These are phyloP conservation scores for Chrysomallon squamiferum DNA, from an alignment of 1,140 invertebrate genomes.

Conservation along the genomic window DNA sequence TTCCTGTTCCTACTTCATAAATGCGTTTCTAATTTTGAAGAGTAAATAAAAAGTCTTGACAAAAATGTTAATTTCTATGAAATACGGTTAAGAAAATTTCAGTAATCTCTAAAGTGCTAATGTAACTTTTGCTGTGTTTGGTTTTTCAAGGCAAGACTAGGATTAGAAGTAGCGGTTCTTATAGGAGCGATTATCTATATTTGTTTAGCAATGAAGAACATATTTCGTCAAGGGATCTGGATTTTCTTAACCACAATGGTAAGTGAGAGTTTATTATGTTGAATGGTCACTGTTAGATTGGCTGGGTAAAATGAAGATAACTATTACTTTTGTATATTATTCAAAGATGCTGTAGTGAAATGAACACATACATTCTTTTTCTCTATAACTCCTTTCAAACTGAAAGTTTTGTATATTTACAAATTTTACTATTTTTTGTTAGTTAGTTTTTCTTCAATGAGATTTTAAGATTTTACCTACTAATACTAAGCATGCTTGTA, in stretches of 20 bases:
- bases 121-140: slow-evolving; percentile 2
- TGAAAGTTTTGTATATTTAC: too few relatives aligned
- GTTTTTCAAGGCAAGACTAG: slow-evolving; percentile 50
- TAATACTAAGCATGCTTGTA: too few relatives aligned
- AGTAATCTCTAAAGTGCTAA: too few relatives aligned
- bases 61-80: too few relatives aligned
- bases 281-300: neutral
- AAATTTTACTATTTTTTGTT: too few relatives aligned
- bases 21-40: too few relatives aligned
- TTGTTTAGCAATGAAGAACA: slow-evolving; percentile 58
- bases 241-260: slow-evolving; percentile 61
- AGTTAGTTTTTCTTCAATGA: too few relatives aligned
- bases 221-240: slow-evolving; percentile 58
- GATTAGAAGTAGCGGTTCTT: slow-evolving; percentile 53
- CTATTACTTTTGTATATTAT: neutral
- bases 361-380: neutral
- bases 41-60: too few relatives aligned
- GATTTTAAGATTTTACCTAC: too few relatives aligned
- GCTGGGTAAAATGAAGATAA: neutral
- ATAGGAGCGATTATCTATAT: slow-evolving; percentile 55
- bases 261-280: slow-evolving; percentile 9
- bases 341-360: neutral
- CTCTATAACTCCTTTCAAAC: too few relatives aligned
- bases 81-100: too few relatives aligned
- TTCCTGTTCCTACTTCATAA: too few relatives aligned